Base-by-base conservation (phyloP, 2,888 invertebrate species). In the Metopia argyrocephala region DNA sequence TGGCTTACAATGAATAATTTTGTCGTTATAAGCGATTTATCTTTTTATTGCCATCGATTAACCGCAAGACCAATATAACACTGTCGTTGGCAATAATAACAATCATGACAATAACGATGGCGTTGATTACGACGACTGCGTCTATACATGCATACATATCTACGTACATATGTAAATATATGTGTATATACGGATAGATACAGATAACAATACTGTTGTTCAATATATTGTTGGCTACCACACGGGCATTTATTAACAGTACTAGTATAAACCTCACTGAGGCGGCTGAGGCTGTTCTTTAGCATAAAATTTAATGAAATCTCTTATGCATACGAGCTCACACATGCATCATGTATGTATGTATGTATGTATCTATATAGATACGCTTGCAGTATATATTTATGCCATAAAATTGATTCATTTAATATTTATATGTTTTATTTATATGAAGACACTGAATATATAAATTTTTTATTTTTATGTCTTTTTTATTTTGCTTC, bases 1-100 rank as follows among this genome's bases (percentile, higher is more conserved):
- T 87, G 85, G 84, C 85, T 85, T 81, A 74, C 86, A 85, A 87
- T 88, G 88, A 88, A 88, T 88, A 88, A 88, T 88, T 87, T 88
- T 87, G 87, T 86, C 88, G 86, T 87, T 88, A 86, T 83, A 83
- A 82, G 85, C 86, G 87, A 88, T 88, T 88, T 88, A 88, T 87
- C 86, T 88, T 86, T 86, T 87, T 82, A 84, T 84, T 82, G 82
- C 83, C 82, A 82, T 66, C 84, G 82, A 83, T 84, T 84, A 84
- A 81, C 81, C 81, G 76, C 69, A 68, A 76, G 74, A 68, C 56
- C 82, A 79, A 79, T 79, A 82, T 76, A 82, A 78, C 76, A 79
- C 78, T 82, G 82, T 71, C 82, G 79, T 71, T 82, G 76, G 56
- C 68, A 73, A 76, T 54, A 79, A 79, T 78, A 76, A 79, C 62